phyloP scores from a whole-genome alignment of 2,888 invertebrate genomes.

The Xanthorhoe spadicearia region DNA sequence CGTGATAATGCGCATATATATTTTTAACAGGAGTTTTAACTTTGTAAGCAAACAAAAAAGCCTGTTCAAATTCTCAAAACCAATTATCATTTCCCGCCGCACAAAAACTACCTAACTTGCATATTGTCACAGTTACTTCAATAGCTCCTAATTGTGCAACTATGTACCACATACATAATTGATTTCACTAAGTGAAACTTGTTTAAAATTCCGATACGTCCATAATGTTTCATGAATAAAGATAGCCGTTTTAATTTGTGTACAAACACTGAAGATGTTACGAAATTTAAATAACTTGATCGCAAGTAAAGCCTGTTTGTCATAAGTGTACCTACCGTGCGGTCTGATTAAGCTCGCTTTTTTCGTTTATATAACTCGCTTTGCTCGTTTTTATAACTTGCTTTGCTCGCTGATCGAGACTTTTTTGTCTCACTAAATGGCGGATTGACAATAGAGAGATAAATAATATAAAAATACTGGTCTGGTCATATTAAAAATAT shows the following conservation, averaged over 20 bases:
- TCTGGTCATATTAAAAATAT: too few relatives aligned
- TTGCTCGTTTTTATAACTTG: too few relatives aligned
- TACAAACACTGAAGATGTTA: slow-evolving; percentile 15
- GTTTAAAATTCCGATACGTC: slow-evolving; percentile 22
- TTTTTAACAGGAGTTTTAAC: too few relatives aligned
- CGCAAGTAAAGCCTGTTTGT: too few relatives aligned
- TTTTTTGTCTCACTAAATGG: too few relatives aligned
- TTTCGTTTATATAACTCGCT: too few relatives aligned
- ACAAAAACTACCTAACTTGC: background rate
- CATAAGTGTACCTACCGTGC: too few relatives aligned
- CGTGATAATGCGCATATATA: too few relatives aligned
- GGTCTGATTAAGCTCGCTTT: too few relatives aligned
- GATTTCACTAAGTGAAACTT: slow-evolving; percentile 35
- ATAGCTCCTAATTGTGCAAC: slow-evolving; percentile 11
- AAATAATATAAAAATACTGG: too few relatives aligned
- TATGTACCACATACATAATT: slow-evolving; percentile 34
- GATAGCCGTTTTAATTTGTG: slow-evolving; percentile 17
- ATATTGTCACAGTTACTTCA: background rate
- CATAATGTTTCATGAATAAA: slow-evolving; percentile 30
- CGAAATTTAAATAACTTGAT: slow-evolving; percentile 9
- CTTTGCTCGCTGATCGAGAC: too few relatives aligned
- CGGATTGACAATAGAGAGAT: too few relatives aligned
- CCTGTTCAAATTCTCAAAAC: slow-evolving; percentile 6
- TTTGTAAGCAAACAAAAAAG: background rate
- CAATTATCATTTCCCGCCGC: slow-evolving; percentile 1